Base-by-base conservation (phyloP, 2,888 invertebrate genomes). In the Arge pagana region DNA sequence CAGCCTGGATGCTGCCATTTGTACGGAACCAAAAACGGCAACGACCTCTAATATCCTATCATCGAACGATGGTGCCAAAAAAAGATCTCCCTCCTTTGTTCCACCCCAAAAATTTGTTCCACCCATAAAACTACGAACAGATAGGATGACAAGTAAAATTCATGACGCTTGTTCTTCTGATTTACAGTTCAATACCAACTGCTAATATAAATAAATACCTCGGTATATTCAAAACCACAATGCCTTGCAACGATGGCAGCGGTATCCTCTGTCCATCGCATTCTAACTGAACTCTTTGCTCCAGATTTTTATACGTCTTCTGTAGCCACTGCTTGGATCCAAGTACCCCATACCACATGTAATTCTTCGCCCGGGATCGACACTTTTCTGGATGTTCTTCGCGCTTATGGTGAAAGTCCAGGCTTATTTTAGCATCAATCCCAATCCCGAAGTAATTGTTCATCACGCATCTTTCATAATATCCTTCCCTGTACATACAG, bases 81-180 rank as follows among this genome's bases (percentile, higher is more conserved):
- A 98, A 43, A 92, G 83, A 68, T 95, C 95, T 63, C 93, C 94
- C 64, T 90, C 93, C 70, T 94, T 90, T 2, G 88, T 88, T 4
- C 93, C 93, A 43, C 97, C 97, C 98, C 98, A 98, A 77, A 98
- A 98, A 78, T 97, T 97, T 23, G 96, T 95, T 37, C 98, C 98
- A 4, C 97, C 97, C 90, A 96, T 96, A 77, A 97, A 97, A 67
- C 96, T 96, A 56, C 70, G 80, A 69, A 68, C 48, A 39, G 57
- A 57, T 37, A 56, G 37, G 39, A 42, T 55, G 51, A 13, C 33
- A 33, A 8, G 26, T 33, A 28, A 19, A 28, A 7, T 13, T 40
- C 21, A 21, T n/a, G 19, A 13, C 43, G 48, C 30, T 37, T 31
- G 11, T 37, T 52, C 4, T 2, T 36, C n/a, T 33, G 33, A 31